phyloP scores from a whole-genome alignment of 2,113 vertebrate genomes.

The Amphilophus citrinellus region DNA sequence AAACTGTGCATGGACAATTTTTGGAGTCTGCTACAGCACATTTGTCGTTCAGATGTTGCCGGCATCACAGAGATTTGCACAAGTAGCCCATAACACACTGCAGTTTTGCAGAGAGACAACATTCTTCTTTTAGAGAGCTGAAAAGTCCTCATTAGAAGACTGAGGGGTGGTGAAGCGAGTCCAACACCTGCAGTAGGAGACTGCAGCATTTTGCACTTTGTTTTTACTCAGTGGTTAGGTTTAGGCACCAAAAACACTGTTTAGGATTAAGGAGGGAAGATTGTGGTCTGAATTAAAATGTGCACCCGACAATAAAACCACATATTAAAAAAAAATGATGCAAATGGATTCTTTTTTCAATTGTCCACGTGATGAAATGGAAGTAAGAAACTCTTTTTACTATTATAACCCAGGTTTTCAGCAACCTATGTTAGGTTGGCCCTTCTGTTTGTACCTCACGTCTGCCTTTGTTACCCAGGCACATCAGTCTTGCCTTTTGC shows the following conservation, averaged over 20 bases:
- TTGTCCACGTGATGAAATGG: rapidly evolving
- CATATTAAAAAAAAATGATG: neutral
- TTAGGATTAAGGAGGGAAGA: rapidly evolving
- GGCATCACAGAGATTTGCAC: too few relatives aligned
- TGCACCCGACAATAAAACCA: too few relatives aligned
- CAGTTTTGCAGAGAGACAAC: neutral
- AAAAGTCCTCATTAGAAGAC: neutral
- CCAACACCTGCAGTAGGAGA: neutral
- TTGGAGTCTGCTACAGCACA: neutral
- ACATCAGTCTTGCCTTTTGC: too few relatives aligned
- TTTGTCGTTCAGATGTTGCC: rapidly evolving
- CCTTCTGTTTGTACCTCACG: too few relatives aligned
- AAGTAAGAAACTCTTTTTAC: neutral
- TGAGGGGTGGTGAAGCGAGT: neutral
- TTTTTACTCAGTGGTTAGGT: neutral
- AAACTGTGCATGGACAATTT: neutral
- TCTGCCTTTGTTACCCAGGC: too few relatives aligned
- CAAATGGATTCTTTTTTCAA: neutral
- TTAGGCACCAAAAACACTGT: neutral
- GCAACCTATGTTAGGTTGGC: too few relatives aligned
- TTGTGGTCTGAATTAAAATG: neutral
- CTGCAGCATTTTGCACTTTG: neutral
- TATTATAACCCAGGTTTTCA: neutral
- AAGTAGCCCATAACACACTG: rapidly evolving
- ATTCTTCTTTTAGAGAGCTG: neutral